phyloP scores from a whole-genome alignment of 2,888 invertebrate species.

The Protodeltote pygarga region DNA sequence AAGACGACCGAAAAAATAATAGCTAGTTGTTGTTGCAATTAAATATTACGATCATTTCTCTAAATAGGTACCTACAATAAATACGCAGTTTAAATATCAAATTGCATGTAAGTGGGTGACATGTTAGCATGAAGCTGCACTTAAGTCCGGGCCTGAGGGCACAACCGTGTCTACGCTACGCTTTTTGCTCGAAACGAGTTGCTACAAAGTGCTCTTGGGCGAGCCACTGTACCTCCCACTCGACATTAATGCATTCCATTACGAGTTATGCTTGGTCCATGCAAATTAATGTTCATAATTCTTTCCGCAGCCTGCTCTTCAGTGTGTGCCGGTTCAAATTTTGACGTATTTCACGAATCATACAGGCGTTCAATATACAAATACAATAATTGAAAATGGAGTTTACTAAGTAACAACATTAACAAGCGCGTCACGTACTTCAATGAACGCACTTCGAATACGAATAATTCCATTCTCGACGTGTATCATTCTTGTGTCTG shows the following conservation, averaged over 20 bases:
- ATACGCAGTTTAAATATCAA: conserved; percentile 33
- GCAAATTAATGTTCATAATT: conserved; percentile 66
- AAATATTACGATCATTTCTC: conserved; percentile 4
- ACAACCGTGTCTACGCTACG: conserved; percentile 61
- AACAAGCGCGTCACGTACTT: conserved; percentile 72
- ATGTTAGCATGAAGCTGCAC: conserved; percentile 56
- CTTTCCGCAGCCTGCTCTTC: conserved; percentile 54
- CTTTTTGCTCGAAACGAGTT: conserved; percentile 63
- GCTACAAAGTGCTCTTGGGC: conserved; percentile 63
- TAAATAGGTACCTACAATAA: conserved; percentile 15
- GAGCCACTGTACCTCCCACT: conserved; percentile 57
- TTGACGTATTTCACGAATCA: conserved; percentile 59
- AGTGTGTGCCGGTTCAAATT: conserved; percentile 50
- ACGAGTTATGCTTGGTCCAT: conserved; percentile 65
- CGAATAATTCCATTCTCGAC: conserved; percentile 67
- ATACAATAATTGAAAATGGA: conserved; percentile 77
- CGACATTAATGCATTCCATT: conserved; percentile 75
- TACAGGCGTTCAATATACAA: conserved; percentile 57
- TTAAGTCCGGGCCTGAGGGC: conserved; percentile 52
- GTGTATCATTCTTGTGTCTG: conserved; percentile 66
- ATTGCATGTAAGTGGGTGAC: conserved; percentile 48
- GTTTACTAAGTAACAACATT: conserved; percentile 75
- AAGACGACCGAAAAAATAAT: too few relatives aligned
- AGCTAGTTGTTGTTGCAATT: too few relatives aligned
- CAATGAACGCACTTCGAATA: conserved; percentile 75